Base-by-base conservation (phyloP, 2,113 vertebrate genomes). In the Prionailurus bengalensis region DNA sequence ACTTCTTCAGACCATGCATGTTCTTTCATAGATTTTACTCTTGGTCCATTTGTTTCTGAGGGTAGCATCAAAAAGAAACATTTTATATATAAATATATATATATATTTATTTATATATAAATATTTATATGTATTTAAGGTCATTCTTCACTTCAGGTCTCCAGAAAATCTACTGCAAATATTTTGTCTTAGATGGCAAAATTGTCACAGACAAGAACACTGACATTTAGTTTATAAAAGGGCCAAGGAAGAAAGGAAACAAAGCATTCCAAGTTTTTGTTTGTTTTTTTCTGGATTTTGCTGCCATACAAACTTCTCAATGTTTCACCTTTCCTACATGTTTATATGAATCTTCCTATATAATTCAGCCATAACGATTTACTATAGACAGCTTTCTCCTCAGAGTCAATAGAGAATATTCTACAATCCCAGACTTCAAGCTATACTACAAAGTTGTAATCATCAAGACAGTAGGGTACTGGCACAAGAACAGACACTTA, bases 161-260 rank as follows among this genome's bases (percentile, higher is more conserved):
- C 55, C 7, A 89, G 17, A 7, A 91, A 93, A 66, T 15, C 70
- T 80, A 68, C 4, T 71, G 21, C 2, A 86, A 4, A 21, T 84
- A 8, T 29, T 78, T 23, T 78, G 17, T 78, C 45, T 73, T 79
- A 84, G 16, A 51, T 66, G 51, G 29, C 45, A 80, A 86, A 42
- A 91, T 31, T 94, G 55, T 84, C 76, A 83, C 36, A 78, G 51
- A 89, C 19, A 79, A 96, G 19, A 92, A 78, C 29, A 61, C 19
- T 92, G 63, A 90, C 45, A 86, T 92, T 91, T 82, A 79, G 63
- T 61, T 94, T 90, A 19, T 45, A 92, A 84, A 91, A 95, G 51
- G 27, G 13, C 23, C 65, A 65, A 87, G 36, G 3, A 70, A 51
- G 23, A 71, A 91, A 31, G 5, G 11, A 68, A 55, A 33, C 4